Percentiles rank a stretch among this genome's conserved stretches.
Evolutionary conservation across 2,888 invertebrate genomes (phyloP).

Genomic region (Temnothorax ravouxi): DNA sequence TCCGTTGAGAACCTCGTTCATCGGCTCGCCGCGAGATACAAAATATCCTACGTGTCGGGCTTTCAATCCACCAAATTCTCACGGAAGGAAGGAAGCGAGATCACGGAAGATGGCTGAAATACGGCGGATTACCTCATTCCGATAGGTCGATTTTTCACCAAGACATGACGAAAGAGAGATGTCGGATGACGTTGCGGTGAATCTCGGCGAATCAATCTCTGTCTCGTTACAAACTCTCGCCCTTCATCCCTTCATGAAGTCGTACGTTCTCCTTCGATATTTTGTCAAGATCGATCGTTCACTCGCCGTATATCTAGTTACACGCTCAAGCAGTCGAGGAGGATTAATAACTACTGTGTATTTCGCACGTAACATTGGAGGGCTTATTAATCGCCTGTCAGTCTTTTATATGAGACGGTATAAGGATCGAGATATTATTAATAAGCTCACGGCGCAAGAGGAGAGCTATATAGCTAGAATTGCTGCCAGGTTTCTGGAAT

Average conservation of each 20-base stretch:
- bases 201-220: slow-evolving; percentile 54
- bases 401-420: slow-evolving; percentile 7
- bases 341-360: slow-evolving; percentile 45
- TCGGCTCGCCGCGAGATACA: slow-evolving; percentile 9
- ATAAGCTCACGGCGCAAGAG: not conserved
- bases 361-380: slow-evolving; percentile 29
- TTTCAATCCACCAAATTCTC: slow-evolving; percentile 51
- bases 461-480: not conserved
- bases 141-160: slow-evolving; percentile 54
- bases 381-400: slow-evolving; percentile 49
- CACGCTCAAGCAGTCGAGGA: slow-evolving; percentile 2
- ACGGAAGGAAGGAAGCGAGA: slow-evolving; percentile 16
- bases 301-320: not conserved
- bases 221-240: slow-evolving; percentile 42
- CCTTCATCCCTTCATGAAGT: slow-evolving; percentile 40
- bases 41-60: slow-evolving; percentile 11
- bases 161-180: slow-evolving; percentile 46
- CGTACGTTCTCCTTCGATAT: slow-evolving; percentile 44
- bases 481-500: slow-evolving; percentile 6
- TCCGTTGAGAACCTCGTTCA: slow-evolving; percentile 15
- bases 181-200: slow-evolving; percentile 52
- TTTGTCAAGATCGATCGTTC: slow-evolving; percentile 44
- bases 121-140: slow-evolving; percentile 43
- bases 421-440: slow-evolving; percentile 41
- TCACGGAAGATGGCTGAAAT: slow-evolving; percentile 24